Conservation (phyloP, 2,888 invertebrate species). For the Microctonus hyperodae region DNA sequence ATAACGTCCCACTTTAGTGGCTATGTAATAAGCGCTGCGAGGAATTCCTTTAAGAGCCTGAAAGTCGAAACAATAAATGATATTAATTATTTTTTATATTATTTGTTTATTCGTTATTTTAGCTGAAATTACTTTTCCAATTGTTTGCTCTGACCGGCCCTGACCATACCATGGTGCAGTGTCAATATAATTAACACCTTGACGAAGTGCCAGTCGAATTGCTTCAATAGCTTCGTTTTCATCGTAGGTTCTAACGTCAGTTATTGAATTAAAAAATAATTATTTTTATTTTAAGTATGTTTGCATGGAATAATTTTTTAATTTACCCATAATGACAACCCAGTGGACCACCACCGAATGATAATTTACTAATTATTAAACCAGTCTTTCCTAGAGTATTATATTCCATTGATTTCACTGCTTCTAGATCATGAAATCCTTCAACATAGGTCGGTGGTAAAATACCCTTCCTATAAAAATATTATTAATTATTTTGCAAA, state of each 20-base stretch:
- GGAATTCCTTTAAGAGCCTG: conserved; percentile 82
- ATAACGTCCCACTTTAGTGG: conserved; percentile 93
- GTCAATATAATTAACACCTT: conserved; percentile 91
- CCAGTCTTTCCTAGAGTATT: conserved; percentile 77
- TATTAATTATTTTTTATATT: background rate
- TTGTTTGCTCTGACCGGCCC: conserved; percentile 80
- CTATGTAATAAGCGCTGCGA: conserved; percentile 82
- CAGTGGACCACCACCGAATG: conserved; percentile 79
- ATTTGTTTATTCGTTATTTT: background rate
- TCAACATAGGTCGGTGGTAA: conserved; percentile 71
- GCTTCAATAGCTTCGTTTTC: conserved; percentile 74
- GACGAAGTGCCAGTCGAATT: conserved; percentile 74
- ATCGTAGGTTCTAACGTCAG: conserved; percentile 68
- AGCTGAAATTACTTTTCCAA: conserved; percentile 74
- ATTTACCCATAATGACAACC: conserved; percentile 77
- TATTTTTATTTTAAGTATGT: background rate
- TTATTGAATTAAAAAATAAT: background rate
- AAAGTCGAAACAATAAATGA: background rate
- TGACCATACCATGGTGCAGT: conserved; percentile 94
- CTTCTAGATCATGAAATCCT: conserved; percentile 70
- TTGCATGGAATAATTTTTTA: conserved; percentile 15
- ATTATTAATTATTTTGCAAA: background rate
- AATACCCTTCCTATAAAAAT: conserved; percentile 34
- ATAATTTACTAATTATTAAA: conserved; percentile 74
- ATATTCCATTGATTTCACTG: conserved; percentile 76